phyloP scores from a whole-genome alignment of 1,140 invertebrate genomes.

The Zophobas atratus region DNA sequence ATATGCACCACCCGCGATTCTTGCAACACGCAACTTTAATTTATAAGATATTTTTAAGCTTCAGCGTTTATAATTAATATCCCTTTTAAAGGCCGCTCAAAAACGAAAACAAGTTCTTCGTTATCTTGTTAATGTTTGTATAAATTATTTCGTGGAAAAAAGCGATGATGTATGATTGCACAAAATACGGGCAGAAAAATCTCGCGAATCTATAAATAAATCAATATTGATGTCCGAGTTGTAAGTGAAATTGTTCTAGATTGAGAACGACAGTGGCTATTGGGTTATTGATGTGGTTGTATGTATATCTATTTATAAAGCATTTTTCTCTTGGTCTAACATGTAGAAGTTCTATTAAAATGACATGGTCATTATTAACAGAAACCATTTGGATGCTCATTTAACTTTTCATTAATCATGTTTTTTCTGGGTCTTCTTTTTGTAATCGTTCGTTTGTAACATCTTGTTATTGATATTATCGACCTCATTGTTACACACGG shows the following conservation, averaged over 20 bases:
- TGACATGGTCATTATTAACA: slow-evolving; percentile 13
- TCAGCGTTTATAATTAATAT: neutral
- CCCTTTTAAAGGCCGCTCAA: slow-evolving; percentile 12
- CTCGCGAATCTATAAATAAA: no score
- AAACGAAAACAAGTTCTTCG: neutral
- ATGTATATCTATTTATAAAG: neutral
- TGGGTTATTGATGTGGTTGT: slow-evolving; percentile 1
- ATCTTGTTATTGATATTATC: neutral
- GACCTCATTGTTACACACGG: neutral
- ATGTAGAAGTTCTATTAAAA: slow-evolving; percentile 15
- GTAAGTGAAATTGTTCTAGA: neutral
- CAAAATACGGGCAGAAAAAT: no score
- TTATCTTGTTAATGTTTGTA: neutral
- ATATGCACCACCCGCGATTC: slow-evolving; percentile 54
- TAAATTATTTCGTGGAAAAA: slow-evolving; percentile 1
- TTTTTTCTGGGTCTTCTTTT: neutral
- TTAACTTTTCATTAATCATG: slow-evolving; percentile 12
- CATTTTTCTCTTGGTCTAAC: neutral
- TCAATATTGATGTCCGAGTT: no score
- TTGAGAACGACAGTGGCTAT: neutral
- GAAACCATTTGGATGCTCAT: neutral
- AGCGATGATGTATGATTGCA: no score
- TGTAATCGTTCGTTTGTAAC: neutral
- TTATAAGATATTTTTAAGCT: slow-evolving; percentile 30
- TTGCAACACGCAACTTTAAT: slow-evolving; percentile 50